Percentiles rank a stretch among this genome's conserved stretches.
Evolutionary conservation across 1,140 invertebrate species (phyloP).

Genomic region (Oreohelix idahoensis): DNA sequence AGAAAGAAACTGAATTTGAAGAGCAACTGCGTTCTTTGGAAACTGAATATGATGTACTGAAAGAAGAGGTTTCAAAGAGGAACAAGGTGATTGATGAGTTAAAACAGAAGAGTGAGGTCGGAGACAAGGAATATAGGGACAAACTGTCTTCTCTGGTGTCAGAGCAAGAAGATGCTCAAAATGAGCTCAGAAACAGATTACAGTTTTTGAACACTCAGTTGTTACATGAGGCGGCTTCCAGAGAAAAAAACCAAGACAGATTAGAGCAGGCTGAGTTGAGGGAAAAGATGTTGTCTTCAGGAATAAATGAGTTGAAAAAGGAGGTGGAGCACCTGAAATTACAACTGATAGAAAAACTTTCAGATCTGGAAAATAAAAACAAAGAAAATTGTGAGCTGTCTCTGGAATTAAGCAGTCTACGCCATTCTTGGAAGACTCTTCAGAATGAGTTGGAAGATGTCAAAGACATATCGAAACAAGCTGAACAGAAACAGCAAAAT

Average conservation of each 20-base stretch:
- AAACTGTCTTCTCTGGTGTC: conserved; percentile 10
- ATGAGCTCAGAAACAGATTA: conserved; percentile 25
- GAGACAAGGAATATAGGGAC: neutral
- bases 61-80: conserved; percentile 5
- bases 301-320: conserved; percentile 7
- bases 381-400: conserved; percentile 4
- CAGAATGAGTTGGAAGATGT: neutral
- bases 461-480: neutral
- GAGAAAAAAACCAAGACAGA: neutral
- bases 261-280: neutral
- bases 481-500: conserved; percentile 18
- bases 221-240: conserved; percentile 5
- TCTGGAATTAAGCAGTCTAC: conserved; percentile 16
- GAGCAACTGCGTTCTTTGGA: neutral
- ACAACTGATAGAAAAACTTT: conserved; percentile 12
- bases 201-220: conserved; percentile 26
- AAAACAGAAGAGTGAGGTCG: neutral
- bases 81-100: neutral
- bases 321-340: conserved; percentile 22
- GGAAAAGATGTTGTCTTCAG: neutral
- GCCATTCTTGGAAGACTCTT: neutral
- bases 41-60: neutral
- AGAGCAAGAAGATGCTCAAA: neutral
- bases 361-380: conserved; percentile 39
- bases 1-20: neutral